Evolutionary conservation across 2,888 invertebrate species (phyloP), one percentile per base, ranked within the genome.

Genomic region (Halictus ligatus): DNA sequence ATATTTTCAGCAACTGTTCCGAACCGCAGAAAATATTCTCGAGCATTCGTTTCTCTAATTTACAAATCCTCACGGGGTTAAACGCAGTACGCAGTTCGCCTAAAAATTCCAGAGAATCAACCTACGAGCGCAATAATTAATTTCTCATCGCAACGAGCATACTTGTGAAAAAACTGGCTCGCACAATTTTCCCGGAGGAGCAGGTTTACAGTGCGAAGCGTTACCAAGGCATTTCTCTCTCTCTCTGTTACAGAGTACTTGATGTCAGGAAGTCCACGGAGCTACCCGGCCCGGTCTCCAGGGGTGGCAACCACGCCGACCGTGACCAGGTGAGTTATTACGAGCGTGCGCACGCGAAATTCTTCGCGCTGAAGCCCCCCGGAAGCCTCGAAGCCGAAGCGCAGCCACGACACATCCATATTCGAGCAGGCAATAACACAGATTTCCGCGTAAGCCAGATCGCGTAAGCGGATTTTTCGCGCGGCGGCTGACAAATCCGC

Each of bases 191-290:
- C 29, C 15, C 5, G 1, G 12, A 12, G 8, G 12, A n/a, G 1
- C 35, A 67, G 21, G 40, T 21, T 67, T 67, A 35, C 67, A 35
- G 35, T 21, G 60, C 81, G 35, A 81, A 80, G 84, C 81, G 89
- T 91, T 86, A 89, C 25, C 29, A 29, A 64, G 89, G 69, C 75
- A 73, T 83, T 88, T 64, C 35, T 40, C 21, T 64, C 35, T 40
- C 21, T 86, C 54, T 89, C 40, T 91, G 90, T 94, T 95, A 46
- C 94, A 95, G 95, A 95, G 91, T 95, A 95, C 92, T 92, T 95
- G 92, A 95, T 95, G 95, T 94, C 95, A 72, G 95, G 95, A 86
- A 95, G 94, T 91, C 95, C 95, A 78, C 92, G 95, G 84, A 94
- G 92, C 83, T 95, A 95, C 90, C 94, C 95, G 29, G 93, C 94